phyloP scores from a whole-genome alignment of 2,797 vertebrate genomes.

The Limnodromus scolopaceus region DNA sequence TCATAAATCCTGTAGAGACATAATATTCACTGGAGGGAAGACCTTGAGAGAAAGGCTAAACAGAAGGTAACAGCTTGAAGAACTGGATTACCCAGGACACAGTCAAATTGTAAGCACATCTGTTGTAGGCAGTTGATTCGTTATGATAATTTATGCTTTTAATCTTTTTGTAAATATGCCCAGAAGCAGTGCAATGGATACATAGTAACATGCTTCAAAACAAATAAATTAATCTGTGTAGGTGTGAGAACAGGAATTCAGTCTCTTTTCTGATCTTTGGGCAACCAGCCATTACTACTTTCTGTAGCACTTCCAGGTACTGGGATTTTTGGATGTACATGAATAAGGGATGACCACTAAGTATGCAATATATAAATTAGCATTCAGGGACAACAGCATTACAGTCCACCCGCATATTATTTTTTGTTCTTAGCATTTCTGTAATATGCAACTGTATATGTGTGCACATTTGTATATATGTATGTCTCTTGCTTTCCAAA shows the following conservation, averaged over 20 bases:
- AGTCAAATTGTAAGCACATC: not conserved
- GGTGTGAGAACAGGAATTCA: not conserved
- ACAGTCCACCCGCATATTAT: accelerated
- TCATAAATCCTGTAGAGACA: not conserved
- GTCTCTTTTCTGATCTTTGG: not conserved
- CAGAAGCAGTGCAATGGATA: not conserved
- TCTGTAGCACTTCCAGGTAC: not conserved
- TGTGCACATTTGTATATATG: not conserved
- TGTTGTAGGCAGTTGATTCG: conserved; percentile 29
- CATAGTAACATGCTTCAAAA: not conserved
- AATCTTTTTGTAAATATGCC: conserved; percentile 44
- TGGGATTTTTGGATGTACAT: not conserved
- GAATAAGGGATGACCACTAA: not conserved
- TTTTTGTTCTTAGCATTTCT: not conserved
- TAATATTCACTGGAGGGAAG: not conserved
- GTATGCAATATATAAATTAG: not conserved
- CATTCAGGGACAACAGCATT: not conserved
- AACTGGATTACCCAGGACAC: not conserved
- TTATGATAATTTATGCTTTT: conserved; percentile 62
- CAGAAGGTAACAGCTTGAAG: not conserved
- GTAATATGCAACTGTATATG: not conserved
- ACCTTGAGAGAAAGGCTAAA: not conserved
- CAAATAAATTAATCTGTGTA: not conserved
- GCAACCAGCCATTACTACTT: not conserved
- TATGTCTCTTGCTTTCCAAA: not conserved